These are phyloP conservation scores for Hypomecis atomaria DNA, from an alignment of 2,888 invertebrate genomes.

Conservation along the genomic window DNA sequence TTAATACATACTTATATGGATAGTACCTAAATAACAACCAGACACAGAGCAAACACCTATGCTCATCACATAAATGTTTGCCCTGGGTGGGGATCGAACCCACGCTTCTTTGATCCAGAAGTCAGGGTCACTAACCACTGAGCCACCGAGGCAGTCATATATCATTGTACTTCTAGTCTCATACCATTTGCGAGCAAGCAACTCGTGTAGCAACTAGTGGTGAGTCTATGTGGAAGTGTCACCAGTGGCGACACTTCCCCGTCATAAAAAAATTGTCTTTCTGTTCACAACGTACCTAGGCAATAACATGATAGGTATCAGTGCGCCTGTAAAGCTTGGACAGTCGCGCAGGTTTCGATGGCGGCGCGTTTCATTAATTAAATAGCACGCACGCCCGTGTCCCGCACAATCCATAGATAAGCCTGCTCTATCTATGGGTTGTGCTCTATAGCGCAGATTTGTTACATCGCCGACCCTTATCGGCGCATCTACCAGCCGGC, in stretches of 20 bases:
- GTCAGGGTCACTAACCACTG: too few species aligned
- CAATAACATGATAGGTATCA: constrained; percentile 19
- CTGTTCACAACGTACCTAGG: constrained; percentile 15
- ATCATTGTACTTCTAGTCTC: too few species aligned
- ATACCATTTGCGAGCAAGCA: too few species aligned
- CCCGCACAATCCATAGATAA: constrained; percentile 26
- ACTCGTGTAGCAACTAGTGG: too few species aligned
- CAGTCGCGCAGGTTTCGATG: constrained; percentile 49
- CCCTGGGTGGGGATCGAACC: too few species aligned
- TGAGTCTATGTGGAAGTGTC: too few species aligned
- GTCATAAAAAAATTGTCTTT: constrained; percentile 15
- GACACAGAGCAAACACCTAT: too few species aligned
- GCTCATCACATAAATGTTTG: too few species aligned
- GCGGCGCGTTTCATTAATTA: constrained; percentile 56
- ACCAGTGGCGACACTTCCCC: not conserved
- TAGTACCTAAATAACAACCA: too few species aligned
- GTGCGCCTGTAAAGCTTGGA: constrained; percentile 42
- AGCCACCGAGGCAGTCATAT: too few species aligned
- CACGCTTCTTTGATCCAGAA: too few species aligned
- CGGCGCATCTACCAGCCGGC: constrained; percentile 55
- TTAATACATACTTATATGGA: too few species aligned
- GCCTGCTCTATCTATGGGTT: not conserved
- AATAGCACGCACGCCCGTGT: constrained; percentile 50
- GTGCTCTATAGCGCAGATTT: constrained; percentile 47
- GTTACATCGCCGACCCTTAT: constrained; percentile 59